phyloP scores from a whole-genome alignment of 2,797 vertebrate species.

The Salarias fasciatus region DNA sequence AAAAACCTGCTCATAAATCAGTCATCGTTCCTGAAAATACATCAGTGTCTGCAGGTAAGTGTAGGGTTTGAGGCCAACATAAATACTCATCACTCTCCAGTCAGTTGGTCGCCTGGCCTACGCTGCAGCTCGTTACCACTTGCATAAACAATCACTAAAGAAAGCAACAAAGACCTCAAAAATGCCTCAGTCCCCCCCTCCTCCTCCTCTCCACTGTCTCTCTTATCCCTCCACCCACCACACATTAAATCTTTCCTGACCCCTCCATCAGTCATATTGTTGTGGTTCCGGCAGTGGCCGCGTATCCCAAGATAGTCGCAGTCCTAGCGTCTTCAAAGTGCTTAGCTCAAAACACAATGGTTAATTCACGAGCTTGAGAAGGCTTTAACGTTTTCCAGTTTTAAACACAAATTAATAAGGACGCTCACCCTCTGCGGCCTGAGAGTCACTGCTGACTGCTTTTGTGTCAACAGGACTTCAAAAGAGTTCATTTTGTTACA shows the following conservation, averaged over 20 bases:
- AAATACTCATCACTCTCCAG: slow-evolving; percentile 62
- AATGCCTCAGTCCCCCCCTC: slow-evolving; percentile 44
- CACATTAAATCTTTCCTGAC: slow-evolving; percentile 50
- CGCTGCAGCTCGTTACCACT: slow-evolving; percentile 50
- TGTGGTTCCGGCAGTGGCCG: slow-evolving; percentile 44
- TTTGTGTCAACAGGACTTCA: slow-evolving; percentile 42
- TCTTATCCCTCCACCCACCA: slow-evolving; percentile 38
- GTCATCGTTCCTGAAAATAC: background rate
- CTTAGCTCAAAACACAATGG: slow-evolving; percentile 13
- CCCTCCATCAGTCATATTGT: slow-evolving; percentile 52
- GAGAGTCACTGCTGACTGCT: slow-evolving; percentile 8
- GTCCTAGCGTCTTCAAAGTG: slow-evolving; percentile 38
- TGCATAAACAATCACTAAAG: slow-evolving; percentile 68
- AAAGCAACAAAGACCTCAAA: slow-evolving; percentile 61
- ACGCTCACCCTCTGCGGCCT: slow-evolving; percentile 21
- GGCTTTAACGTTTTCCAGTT: background rate
- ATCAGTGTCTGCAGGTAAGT: slow-evolving; percentile 18
- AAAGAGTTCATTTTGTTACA: slow-evolving; percentile 38
- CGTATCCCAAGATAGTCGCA: slow-evolving; percentile 39
- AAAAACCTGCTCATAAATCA: background rate
- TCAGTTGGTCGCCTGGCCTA: slow-evolving; percentile 18
- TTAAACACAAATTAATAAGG: slow-evolving; percentile 23
- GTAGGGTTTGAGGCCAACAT: slow-evolving; percentile 31
- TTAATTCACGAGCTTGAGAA: slow-evolving; percentile 24
- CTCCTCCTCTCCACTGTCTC: slow-evolving; percentile 5